Percentiles rank a stretch among this genome's conserved stretches.
These are phyloP conservation scores for Melolontha melolontha DNA, from an alignment of 2,888 invertebrate species.

Conservation along the genomic window DNA sequence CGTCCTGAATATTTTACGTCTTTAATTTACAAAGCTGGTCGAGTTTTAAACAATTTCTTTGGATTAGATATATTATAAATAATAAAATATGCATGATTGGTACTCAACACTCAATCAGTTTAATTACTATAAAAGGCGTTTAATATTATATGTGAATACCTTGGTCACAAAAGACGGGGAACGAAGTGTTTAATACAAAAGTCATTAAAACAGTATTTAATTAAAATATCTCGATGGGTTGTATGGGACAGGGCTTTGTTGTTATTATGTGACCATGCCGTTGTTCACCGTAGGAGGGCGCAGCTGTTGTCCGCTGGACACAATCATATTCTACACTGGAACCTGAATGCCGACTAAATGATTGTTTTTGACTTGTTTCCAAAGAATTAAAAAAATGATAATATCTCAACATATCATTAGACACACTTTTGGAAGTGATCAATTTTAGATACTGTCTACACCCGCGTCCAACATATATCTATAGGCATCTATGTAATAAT, in stretches of 20 bases:
- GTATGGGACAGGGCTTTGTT: conserved; percentile 59
- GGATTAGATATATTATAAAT: too few relatives aligned
- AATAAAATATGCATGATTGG: too few relatives aligned
- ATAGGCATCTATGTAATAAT: too few relatives aligned
- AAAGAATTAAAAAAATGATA: conserved; percentile 43
- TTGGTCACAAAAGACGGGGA: not conserved
- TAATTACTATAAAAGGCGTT: too few relatives aligned
- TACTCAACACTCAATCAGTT: too few relatives aligned
- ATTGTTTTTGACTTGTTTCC: conserved; percentile 43
- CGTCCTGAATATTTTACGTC: too few relatives aligned
- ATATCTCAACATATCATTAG: conserved; percentile 43
- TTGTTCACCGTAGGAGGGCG: conserved; percentile 59
- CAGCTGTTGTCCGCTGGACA: conserved; percentile 58
- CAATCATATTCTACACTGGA: conserved; percentile 39
- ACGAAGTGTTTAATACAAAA: conserved; percentile 41
- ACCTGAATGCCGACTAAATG: conserved; percentile 40
- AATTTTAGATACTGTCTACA: conserved; percentile 41
- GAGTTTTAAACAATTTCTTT: too few relatives aligned
- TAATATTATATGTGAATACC: too few relatives aligned
- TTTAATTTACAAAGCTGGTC: too few relatives aligned
- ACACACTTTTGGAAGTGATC: conserved; percentile 39
- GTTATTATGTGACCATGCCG: conserved; percentile 57
- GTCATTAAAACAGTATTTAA: conserved; percentile 53
- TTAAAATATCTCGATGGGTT: conserved; percentile 59
- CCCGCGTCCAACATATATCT: not conserved